Evolutionary conservation across 2,888 invertebrate genomes (phyloP), one percentile per base, ranked within the genome.

Genomic region (Calameuta pallipes): DNA sequence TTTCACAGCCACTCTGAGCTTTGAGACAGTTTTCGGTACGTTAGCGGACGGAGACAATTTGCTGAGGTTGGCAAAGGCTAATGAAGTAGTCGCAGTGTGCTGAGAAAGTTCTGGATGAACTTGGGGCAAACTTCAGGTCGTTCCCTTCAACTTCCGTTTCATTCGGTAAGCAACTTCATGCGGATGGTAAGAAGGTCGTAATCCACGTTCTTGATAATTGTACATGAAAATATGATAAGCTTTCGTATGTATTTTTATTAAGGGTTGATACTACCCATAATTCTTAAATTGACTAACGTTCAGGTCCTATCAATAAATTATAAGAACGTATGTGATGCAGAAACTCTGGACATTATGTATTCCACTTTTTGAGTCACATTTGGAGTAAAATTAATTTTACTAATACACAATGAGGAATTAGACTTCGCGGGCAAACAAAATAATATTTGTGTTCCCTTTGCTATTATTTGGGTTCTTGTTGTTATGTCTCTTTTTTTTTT

Each of bases 31-130:
- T 56, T 56, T 23, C 56, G 56, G 56, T 56, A 56, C 56, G 56
- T 56, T 56, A 23, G 56, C 23, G 23, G 56, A 56, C 56, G 2
- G 56, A 56, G 80, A 80, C 82, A 85, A 86, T 84, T 86, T 81
- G 79, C 80, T 78, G 75, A 80, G 77, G 81, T 80, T 82, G 84
- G 85, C 82, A 82, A 82, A 82, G 83, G 77, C 81, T 84, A 85
- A 85, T 82, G 82, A 86, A 83, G 83, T 78, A 80, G 80, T 81
- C 76, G 76, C 75, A 37, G 75, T 56, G 78, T 23, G 23, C 56
- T 9, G 56, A 56, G 56, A 56, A 56, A 56, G 23, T 56, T 56
- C 56, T 23, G 15, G 56, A 56, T 56, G 56, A 56, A 56, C 56
- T 56, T 56, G 56, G 23, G 56, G 2, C 56, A 56, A 56, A 56